Evolutionary conservation across 1,140 invertebrate species (phyloP).

Genomic region (Drosophila lacertosa): DNA sequence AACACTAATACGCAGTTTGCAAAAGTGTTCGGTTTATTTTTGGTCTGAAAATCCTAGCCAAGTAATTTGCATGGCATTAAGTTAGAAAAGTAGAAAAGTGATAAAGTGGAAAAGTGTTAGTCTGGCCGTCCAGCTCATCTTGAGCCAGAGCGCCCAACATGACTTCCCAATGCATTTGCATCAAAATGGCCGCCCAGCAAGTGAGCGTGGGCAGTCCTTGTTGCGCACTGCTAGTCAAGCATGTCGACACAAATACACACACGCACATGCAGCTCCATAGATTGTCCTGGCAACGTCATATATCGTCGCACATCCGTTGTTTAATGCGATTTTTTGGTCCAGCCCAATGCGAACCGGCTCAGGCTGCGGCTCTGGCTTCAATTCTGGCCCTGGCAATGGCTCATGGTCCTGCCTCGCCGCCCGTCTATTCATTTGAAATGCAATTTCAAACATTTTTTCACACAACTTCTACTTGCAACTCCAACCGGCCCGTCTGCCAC

Average conservation of each 20-base stretch:
- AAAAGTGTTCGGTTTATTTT: conserved; percentile 27
- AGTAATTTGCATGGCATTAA: conserved; percentile 75
- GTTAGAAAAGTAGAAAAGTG: conserved; percentile 33
- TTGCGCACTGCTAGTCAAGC: conserved; percentile 64
- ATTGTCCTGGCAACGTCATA: conserved; percentile 56
- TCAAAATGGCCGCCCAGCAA: conserved; percentile 51
- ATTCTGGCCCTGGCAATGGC: conserved; percentile 9
- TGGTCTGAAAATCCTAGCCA: conserved; percentile 47
- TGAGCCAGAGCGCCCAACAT: conserved; percentile 41
- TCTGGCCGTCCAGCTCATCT: conserved; percentile 10
- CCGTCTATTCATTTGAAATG: conserved; percentile 79
- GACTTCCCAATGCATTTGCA: conserved; percentile 73
- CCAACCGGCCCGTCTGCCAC: conserved; percentile 20
- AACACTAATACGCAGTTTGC: conserved; percentile 20
- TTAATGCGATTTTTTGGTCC: conserved; percentile 66
- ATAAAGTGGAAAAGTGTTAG: no score
- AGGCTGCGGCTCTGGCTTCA: background rate
- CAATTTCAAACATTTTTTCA: conserved; percentile 78
- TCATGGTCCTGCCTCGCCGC: conserved; percentile 6
- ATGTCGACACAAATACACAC: conserved; percentile 38
- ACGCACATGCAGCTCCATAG: conserved; percentile 13
- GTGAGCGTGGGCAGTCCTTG: conserved; percentile 17
- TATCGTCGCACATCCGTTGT: conserved; percentile 76
- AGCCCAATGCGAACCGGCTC: conserved; percentile 41
- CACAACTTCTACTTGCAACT: conserved; percentile 64